Evolutionary conservation across 1,140 invertebrate species (phyloP), one percentile per base, ranked within the genome.

Genomic region (Zelostemma sp.): DNA sequence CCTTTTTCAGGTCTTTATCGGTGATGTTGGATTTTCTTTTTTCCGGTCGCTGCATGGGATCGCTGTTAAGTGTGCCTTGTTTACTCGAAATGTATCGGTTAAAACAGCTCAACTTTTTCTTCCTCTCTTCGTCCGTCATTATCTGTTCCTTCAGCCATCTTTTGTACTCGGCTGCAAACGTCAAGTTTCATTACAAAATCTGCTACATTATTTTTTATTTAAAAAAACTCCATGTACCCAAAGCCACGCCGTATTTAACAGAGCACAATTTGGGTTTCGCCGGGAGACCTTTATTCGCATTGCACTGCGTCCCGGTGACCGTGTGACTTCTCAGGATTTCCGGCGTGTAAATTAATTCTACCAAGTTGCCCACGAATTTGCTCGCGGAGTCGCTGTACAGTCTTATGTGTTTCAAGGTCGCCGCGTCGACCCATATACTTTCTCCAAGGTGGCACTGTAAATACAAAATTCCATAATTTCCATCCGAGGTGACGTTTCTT

Each of bases 101-200:
- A 14, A 41, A 41, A 8, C 40, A 15, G 14, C 40, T 41, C 1
- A 41, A 15, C 8, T 41, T 41, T 8, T 41, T 41, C 8, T 41
- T 41, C 14, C 14, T 41, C 14, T 41, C 40, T 41, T 41, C 40
- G 15, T 41, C 40, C 1, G 40, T 41, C 40, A 41, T 15, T 15
- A 41, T 41, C 15, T 41, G 40, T 15, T 41, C 40, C 14, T 41
- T 41, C 40, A 41, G 15, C 40, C 40, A 41, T 15, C 40, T 41
- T 15, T 41, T 41, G 14, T 41, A 41, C 14, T 41, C 40, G 12
- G 40, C 40, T 41, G 35, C 11, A 41, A 41, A 15, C 1, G 15
- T 12, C 6, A 41, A 41, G 6, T 1, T 41, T 41, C 15, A 25
- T 25, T 8, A 4, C 8, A 25, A 25, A 25, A 25, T 25, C 3